A percentile compares a stretch with the other conserved stretches of the same genome.
These are phyloP conservation scores for Pardalotus punctatus DNA, from an alignment of 2,113 vertebrate species.

Conservation along the genomic window DNA sequence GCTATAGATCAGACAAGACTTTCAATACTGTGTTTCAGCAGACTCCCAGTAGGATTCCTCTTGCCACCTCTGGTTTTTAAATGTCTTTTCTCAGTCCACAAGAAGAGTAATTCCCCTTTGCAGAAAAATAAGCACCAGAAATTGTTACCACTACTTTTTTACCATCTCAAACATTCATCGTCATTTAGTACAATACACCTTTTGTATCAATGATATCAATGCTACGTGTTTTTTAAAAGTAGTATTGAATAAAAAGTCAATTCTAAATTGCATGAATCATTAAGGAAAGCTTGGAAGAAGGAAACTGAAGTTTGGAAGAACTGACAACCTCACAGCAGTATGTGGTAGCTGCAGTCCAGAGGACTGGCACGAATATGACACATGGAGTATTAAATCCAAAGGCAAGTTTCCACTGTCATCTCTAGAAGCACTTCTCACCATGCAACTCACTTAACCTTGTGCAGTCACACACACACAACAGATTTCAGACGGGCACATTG, in stretches of 20 bases:
- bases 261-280: neutral
- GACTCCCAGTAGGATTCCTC: neutral
- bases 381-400: neutral
- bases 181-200: neutral
- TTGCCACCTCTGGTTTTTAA: neutral
- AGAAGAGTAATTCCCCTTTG: neutral
- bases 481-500: neutral
- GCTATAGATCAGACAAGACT: neutral
- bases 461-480: neutral
- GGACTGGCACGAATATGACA: neutral
- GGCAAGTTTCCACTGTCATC: slow-evolving; percentile 28
- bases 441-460: neutral
- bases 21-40: neutral
- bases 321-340: neutral
- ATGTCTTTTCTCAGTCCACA: neutral
- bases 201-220: neutral
- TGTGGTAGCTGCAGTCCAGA: neutral
- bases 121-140: neutral
- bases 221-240: neutral
- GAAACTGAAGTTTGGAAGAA: neutral
- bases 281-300: neutral
- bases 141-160: neutral
- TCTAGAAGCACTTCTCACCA: neutral
- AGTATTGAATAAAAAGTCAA: neutral
- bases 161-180: neutral